Conservation (phyloP, 2,113 vertebrate genomes). For the Patagioenas fasciata region DNA sequence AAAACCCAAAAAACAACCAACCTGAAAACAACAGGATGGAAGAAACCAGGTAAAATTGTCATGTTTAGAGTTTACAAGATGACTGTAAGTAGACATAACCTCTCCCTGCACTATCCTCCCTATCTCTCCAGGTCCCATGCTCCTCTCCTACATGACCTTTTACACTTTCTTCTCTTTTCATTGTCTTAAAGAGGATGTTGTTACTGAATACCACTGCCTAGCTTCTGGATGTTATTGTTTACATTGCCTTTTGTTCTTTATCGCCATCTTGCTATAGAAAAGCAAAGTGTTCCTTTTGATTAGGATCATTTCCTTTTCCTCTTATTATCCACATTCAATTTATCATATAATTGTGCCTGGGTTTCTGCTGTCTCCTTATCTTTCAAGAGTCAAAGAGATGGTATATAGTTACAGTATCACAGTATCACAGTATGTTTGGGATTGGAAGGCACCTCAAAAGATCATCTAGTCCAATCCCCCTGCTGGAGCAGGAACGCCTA, state of each 20-base stretch:
- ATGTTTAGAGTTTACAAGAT: not conserved
- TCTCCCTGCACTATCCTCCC: not conserved
- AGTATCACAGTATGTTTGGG: too few species aligned
- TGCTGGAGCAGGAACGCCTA: too few species aligned
- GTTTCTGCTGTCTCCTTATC: not conserved
- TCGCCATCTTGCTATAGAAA: not conserved
- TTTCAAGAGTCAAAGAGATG: not conserved
- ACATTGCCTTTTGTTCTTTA: not conserved
- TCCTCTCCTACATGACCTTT: not conserved
- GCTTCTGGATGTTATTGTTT: not conserved
- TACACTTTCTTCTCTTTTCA: not conserved
- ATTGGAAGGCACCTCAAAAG: too few species aligned
- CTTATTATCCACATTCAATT: not conserved
- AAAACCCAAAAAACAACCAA: too few species aligned
- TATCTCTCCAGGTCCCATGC: not conserved
- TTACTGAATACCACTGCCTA: not conserved
- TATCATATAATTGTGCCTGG: not conserved
- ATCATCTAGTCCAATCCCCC: too few species aligned
- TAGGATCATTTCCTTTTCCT: not conserved
- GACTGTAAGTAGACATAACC: not conserved
- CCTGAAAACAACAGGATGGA: not conserved
- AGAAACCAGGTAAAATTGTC: not conserved
- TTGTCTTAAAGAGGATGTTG: not conserved
- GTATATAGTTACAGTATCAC: too few species aligned
- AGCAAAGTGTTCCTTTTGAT: not conserved